Percentiles rank a stretch among this genome's conserved stretches.
Conservation (phyloP, 2,797 vertebrate genomes). For the Lophotriccus pileatus region DNA sequence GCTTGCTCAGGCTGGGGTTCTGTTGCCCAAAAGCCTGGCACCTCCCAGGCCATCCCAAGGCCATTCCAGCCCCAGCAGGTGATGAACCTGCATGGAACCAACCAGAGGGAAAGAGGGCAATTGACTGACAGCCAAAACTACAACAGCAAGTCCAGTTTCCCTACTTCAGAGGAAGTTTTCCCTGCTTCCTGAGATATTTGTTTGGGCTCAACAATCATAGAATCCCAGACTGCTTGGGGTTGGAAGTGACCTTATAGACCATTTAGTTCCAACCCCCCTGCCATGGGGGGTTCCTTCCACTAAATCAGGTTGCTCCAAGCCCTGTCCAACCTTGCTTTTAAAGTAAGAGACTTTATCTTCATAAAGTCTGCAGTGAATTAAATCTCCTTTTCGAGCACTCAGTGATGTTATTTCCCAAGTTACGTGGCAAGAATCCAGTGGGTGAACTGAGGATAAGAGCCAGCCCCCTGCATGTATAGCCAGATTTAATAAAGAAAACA, state of each 20-base stretch:
- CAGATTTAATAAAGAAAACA: background rate
- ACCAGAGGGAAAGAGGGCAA: background rate
- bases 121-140: background rate
- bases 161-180: background rate
- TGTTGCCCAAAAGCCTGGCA: background rate
- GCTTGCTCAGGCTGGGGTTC: background rate
- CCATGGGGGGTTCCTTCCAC: background rate
- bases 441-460: background rate
- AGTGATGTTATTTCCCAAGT: background rate
- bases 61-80: rapidly evolving
- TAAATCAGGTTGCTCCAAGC: background rate
- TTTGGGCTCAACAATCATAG: background rate
- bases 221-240: background rate
- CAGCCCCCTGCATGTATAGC: background rate
- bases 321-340: background rate
- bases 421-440: rapidly evolving
- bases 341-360: background rate
- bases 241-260: background rate
- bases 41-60: background rate
- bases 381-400: background rate
- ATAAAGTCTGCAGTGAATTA: background rate
- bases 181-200: rapidly evolving
- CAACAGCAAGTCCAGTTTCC: background rate
- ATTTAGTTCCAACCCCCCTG: background rate
- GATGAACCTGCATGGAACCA: background rate